Conservation (phyloP, 2,113 vertebrate genomes). For the Centropristis striata region DNA sequence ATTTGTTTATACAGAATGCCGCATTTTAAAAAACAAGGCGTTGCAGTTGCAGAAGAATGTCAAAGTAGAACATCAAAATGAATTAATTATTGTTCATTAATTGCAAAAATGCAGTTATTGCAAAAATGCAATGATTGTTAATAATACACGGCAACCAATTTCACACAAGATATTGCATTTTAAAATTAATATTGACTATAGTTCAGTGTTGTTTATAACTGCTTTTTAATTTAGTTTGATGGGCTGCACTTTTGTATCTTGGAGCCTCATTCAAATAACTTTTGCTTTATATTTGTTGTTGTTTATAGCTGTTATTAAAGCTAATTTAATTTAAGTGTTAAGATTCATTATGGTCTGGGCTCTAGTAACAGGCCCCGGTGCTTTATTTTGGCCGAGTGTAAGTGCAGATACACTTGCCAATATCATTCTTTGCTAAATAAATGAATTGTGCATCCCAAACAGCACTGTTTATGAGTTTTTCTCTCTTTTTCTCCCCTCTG, state of each 20-base stretch:
- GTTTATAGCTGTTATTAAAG: background rate
- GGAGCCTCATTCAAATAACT: background rate
- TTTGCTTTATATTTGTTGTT: background rate
- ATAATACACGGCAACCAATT: background rate
- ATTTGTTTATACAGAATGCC: background rate
- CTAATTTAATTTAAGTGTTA: background rate
- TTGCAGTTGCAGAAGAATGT: background rate
- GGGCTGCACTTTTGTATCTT: background rate
- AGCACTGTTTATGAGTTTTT: background rate
- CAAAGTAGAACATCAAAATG: background rate
- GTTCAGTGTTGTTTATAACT: background rate
- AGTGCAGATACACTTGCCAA: background rate
- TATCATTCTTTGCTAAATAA: background rate
- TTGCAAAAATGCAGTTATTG: too few relatives aligned
- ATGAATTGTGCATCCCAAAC: conserved; percentile 7
- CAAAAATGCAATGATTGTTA: background rate
- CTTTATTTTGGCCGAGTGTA: conserved; percentile 15
- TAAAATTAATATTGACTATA: too few relatives aligned
- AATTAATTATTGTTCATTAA: too few relatives aligned
- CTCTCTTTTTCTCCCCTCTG: background rate
- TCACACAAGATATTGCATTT: too few relatives aligned
- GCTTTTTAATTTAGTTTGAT: background rate
- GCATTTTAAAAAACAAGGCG: background rate
- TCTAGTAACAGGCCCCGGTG: background rate
- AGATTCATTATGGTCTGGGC: background rate